phyloP scores from a whole-genome alignment of 2,797 vertebrate genomes.

The Tamandua tetradactyla region DNA sequence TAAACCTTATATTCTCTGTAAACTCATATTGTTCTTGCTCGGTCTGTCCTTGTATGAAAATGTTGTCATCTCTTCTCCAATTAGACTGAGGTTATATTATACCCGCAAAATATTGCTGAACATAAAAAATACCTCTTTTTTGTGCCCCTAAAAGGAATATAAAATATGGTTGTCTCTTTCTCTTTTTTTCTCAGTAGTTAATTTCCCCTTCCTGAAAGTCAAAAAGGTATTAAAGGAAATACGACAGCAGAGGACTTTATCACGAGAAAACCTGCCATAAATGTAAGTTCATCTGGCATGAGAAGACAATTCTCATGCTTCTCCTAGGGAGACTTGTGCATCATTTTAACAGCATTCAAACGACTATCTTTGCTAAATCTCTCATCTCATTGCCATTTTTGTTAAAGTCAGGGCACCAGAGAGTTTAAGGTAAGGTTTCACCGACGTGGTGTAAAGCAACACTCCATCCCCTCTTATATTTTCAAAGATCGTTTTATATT shows the following conservation, averaged over 20 bases:
- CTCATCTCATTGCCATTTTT: constrained; percentile 48
- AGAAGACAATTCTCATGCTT: constrained; percentile 40
- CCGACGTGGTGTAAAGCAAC: constrained; percentile 1
- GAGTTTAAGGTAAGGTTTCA: constrained; percentile 69
- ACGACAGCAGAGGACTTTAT: constrained; percentile 43
- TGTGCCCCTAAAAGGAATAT: constrained; percentile 29
- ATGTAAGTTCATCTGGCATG: constrained; percentile 1
- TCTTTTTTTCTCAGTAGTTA: constrained; percentile 1
- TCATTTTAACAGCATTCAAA: constrained; percentile 65
- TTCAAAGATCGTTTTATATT: constrained; percentile 69
- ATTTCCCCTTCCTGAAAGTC: constrained; percentile 60
- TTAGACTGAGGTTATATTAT: constrained; percentile 26
- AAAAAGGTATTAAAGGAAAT: constrained; percentile 58
- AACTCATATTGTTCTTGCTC: not conserved
- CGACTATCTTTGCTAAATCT: constrained; percentile 65
- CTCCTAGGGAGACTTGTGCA: constrained; percentile 36
- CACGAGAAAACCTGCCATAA: constrained; percentile 39
- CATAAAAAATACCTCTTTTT: not conserved
- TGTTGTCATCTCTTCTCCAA: constrained; percentile 33
- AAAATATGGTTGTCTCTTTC: not conserved
- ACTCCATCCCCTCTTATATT: constrained; percentile 47
- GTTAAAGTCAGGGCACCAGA: constrained; percentile 59
- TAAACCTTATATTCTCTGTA: not conserved
- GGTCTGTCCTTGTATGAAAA: not conserved
- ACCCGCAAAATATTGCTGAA: constrained; percentile 10